Evolutionary conservation across 2,888 invertebrate genomes (phyloP).

Genomic region (Hydraecia micacea): DNA sequence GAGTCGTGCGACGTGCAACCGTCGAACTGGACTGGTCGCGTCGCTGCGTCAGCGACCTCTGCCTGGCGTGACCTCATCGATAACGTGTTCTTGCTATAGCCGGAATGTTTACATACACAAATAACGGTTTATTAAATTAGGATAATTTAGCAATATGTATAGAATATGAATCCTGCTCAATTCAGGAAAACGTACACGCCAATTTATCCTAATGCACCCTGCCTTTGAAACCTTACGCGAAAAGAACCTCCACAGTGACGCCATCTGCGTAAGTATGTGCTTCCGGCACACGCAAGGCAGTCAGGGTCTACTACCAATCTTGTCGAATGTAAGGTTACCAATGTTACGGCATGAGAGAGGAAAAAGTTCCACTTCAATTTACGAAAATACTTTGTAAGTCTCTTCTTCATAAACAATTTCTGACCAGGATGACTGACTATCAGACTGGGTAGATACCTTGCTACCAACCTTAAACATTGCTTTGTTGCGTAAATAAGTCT

Average conservation of each 20-base stretch:
- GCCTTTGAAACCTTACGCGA: neutral
- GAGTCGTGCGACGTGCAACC: slow-evolving; percentile 55
- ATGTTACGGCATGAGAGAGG: neutral
- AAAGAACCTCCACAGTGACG: neutral
- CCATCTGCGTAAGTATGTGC: neutral
- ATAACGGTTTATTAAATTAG: slow-evolving; percentile 26
- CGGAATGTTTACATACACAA: slow-evolving; percentile 65
- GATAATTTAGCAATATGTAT: neutral
- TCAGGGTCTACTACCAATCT: neutral
- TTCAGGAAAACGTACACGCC: neutral
- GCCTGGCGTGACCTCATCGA: slow-evolving; percentile 79
- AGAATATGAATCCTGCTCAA: slow-evolving; percentile 1
- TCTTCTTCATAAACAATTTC: too few species aligned
- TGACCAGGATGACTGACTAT: neutral
- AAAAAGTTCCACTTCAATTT: slow-evolving; percentile 3
- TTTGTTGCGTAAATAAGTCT: neutral
- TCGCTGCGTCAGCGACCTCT: slow-evolving; percentile 75
- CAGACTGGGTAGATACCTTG: neutral
- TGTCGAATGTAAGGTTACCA: neutral
- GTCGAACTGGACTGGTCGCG: slow-evolving; percentile 51
- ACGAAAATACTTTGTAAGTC: neutral
- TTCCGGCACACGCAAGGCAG: slow-evolving; percentile 27
- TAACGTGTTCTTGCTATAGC: slow-evolving; percentile 73
- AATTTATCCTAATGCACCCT: neutral
- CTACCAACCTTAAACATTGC: neutral